These are phyloP conservation scores for Misgurnus anguillicaudatus DNA, from an alignment of 2,113 vertebrate species.

Conservation along the genomic window DNA sequence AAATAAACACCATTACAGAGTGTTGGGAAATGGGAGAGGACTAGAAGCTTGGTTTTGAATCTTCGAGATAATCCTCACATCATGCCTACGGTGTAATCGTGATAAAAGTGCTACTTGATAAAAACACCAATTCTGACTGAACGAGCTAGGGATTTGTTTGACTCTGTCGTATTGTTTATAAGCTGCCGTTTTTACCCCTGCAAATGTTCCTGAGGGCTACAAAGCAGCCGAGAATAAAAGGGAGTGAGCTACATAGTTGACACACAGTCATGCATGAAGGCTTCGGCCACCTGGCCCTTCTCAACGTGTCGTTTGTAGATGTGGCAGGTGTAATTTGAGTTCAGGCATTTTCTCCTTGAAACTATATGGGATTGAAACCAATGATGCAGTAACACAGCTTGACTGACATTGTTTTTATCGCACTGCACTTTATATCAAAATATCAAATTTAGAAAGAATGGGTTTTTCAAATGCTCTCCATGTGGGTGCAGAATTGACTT, in stretches of 20 bases:
- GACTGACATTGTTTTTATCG: constrained; percentile 36
- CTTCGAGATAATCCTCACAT: too few species aligned
- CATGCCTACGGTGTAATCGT: neutral
- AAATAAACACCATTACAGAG: neutral
- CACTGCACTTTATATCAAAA: constrained; percentile 16
- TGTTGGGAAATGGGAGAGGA: neutral
- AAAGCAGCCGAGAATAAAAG: constrained; percentile 13
- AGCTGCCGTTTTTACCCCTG: neutral
- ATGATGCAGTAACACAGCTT: constrained; percentile 37
- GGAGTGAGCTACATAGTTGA: constrained; percentile 3
- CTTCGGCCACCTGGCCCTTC: constrained; percentile 26
- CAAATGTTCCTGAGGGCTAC: constrained; percentile 38
- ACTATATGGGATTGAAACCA: constrained; percentile 38
- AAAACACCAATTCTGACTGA: neutral
- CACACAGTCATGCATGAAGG: constrained; percentile 14
- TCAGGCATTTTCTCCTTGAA: constrained; percentile 50
- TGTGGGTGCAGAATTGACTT: constrained; percentile 4
- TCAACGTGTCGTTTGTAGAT: neutral
- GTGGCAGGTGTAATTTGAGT: constrained; percentile 50
- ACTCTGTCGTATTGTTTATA: neutral
- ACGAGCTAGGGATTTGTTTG: neutral
- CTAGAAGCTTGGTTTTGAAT: neutral
- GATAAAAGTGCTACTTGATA: neutral
- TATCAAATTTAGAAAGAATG: constrained; percentile 20
- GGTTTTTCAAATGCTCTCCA: constrained; percentile 16